Conservation (phyloP, 2,797 vertebrate genomes). For the Cossypha caffra region DNA sequence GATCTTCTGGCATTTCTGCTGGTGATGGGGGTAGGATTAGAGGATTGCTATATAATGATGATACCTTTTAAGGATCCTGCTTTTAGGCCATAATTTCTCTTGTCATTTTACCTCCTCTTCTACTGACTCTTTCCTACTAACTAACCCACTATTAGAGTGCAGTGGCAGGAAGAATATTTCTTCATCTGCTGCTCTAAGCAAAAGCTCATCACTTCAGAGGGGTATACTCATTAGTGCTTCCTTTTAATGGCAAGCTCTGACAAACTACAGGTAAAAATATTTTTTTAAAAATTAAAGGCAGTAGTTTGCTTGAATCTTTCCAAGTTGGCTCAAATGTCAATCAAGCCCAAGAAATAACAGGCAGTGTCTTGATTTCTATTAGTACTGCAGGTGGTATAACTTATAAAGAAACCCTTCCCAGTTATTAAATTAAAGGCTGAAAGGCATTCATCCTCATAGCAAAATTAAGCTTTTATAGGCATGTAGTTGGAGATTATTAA, state of each 20-base stretch:
- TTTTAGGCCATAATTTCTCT: conserved; percentile 57
- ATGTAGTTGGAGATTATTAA: conserved; percentile 67
- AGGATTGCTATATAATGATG: conserved; percentile 37
- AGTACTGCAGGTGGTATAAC: conserved; percentile 65
- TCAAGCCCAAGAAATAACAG: conserved; percentile 62
- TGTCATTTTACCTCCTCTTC: conserved; percentile 46
- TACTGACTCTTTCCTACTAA: conserved; percentile 7
- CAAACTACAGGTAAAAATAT: conserved; percentile 57
- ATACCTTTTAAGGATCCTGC: conserved; percentile 25
- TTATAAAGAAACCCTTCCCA: conserved; percentile 50
- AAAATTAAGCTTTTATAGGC: conserved; percentile 66
- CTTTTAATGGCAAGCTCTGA: conserved; percentile 39
- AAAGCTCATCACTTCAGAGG: conserved; percentile 9
- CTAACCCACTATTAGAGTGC: background rate
- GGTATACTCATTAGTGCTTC: background rate
- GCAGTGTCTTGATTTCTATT: conserved; percentile 61
- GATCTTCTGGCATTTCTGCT: conserved; percentile 39
- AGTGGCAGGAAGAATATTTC: conserved; percentile 10
- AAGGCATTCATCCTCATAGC: conserved; percentile 59
- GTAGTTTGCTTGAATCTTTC: conserved; percentile 33
- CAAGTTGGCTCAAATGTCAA: conserved; percentile 53
- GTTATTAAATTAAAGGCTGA: conserved; percentile 72
- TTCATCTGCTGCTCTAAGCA: conserved; percentile 26
- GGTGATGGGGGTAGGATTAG: background rate
- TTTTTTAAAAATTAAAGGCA: background rate